Base-by-base conservation (phyloP, 2,888 invertebrate species). In the Volucella inflata region DNA sequence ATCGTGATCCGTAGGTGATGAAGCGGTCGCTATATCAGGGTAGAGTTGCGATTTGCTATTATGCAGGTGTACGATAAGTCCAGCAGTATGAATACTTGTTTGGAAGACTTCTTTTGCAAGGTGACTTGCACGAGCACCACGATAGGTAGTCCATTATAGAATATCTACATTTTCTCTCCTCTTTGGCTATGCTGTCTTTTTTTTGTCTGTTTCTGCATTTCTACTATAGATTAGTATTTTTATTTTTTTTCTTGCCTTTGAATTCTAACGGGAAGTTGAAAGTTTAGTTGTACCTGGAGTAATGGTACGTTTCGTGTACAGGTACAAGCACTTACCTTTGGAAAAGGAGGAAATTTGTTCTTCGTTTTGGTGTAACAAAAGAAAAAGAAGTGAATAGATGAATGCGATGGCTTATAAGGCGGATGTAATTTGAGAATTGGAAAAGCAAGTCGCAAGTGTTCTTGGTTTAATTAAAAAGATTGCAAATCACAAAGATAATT, bases 251-350 rank as follows among this genome's bases (percentile, higher is more conserved):
- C 4, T 21, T 21, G 21, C 21, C 4, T 21, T 21, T 85, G 57
- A 30, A 72, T 85, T 85, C 76, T 85, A 85, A 85, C 85, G 85
- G 85, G 71, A 85, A 76, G 81, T 84, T 80, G 84, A 84, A 84
- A 84, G 84, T 80, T 84, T 53, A 48, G 50, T 64, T 67, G 59
- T 64, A 60, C 64, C 46, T 46, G 60, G 62, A 51, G 68, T 60
- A 68, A 51, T 77, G 68, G 60, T 38, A 62, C 8, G 40, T 17
- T 44, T 50, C 48, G 55, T 72, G 62, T 40, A 16, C 12, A 67
- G 21, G n/a, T 30, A 38, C 30, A 42, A 2, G 30, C 48, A 65
- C 30, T 38, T 55, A 50, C 16, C 12, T 40, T 16, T 17, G 16
- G 21, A 50, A 21, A 17, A 38, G 12, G 50, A 44, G 17, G 59